Conservation (phyloP, 2,888 invertebrate genomes). For the Mantis religiosa region DNA sequence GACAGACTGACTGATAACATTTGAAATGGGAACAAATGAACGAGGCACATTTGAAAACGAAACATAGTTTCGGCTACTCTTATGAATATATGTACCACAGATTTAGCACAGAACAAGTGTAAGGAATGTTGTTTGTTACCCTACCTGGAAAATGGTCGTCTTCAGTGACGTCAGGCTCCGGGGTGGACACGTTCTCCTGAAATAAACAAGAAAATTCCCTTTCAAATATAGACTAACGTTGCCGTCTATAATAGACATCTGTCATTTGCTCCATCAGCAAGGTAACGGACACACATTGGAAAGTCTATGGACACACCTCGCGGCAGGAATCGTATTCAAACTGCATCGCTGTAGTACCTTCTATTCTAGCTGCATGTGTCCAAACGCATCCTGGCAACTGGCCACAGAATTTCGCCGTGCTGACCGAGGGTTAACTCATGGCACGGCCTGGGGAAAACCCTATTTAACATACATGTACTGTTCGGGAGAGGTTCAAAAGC, state of each 20-base stretch:
- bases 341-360: too few species aligned
- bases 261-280: background rate
- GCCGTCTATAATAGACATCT: background rate
- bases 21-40: too few species aligned
- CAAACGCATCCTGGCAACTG: background rate
- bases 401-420: background rate
- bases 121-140: conserved; percentile 34
- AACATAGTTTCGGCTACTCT: too few species aligned
- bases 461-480: background rate
- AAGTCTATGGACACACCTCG: background rate
- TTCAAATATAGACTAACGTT: background rate
- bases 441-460: background rate
- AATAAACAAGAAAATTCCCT: conserved; percentile 45
- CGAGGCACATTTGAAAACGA: too few species aligned
- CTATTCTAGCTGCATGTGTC: background rate
- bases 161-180: conserved; percentile 64
- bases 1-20: too few species aligned
- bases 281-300: background rate
- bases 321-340: background rate
- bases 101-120: too few species aligned
- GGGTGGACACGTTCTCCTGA: conserved; percentile 68
- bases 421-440: too few species aligned
- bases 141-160: conserved; percentile 69
- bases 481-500: too few species aligned
- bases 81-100: too few species aligned